Evolutionary conservation across 2,797 vertebrate genomes (phyloP), one percentile per base, ranked within the genome.

Genomic region (Acropternis orthonyx): DNA sequence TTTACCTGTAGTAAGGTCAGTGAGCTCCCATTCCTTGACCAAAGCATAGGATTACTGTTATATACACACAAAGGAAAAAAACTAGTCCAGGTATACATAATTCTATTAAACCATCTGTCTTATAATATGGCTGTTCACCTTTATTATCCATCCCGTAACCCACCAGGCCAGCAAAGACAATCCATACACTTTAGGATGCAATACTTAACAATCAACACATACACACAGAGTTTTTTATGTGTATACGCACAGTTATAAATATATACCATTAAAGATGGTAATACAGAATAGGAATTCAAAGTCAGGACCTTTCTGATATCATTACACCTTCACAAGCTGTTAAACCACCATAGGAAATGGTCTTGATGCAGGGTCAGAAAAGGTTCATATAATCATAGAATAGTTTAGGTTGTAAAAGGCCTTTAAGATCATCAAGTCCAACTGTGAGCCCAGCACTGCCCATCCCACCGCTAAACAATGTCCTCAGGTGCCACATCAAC

Each of bases 101-200:
- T 5, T 28, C 2, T 21, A 62, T 62, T 36, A 80, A 80, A 88
- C 41, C 1, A 14, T 43, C 1, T 28, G 2, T 44, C 19, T 46
- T 77, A 22, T 13, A 55, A 63, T 52, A 34, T 0, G 0, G 32
- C 8, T 9, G 10, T 39, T 63, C 10, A 34, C 10, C 7, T 71
- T 72, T 92, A 5, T 36, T 74, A n/a, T 32, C 13, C 23, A 43
- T n/a, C 37, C 7, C 28, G 8, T 56, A 78, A 65, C 22, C 5
- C 58, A 80, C 9, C 6, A 37, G 32, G 12, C 9, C 28, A 65
- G 19, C 7, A 72, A 68, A 81, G 15, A 17, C 43, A 21, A 4
- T 79, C 10, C 14, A 9, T 48, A 13, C 5, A 14, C 13, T 52
- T 69, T 26, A 73, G 12, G 8, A 30, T 52, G 3, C 32, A 74